Conservation (phyloP, 2,888 invertebrate species). For the Chironomus riparius region DNA sequence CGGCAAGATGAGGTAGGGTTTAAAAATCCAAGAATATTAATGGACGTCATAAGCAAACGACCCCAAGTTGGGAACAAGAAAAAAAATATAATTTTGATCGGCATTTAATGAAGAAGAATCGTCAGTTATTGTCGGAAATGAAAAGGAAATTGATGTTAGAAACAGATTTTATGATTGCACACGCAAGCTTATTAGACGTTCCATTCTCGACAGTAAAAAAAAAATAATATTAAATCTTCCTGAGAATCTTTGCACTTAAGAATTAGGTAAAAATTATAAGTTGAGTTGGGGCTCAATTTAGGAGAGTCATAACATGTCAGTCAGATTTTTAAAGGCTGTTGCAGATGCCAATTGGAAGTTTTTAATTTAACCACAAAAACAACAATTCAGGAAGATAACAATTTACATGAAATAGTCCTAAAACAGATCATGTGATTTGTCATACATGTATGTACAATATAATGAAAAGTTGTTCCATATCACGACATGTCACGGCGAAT, state of each 20-base stretch:
- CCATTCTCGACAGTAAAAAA: not conserved
- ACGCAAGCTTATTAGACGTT: not conserved
- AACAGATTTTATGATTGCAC: not conserved
- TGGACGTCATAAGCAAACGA: too few relatives aligned
- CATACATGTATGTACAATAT: too few relatives aligned
- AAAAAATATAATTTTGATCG: not conserved
- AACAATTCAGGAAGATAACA: too few relatives aligned
- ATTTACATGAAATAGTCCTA: too few relatives aligned
- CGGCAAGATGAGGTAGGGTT: too few relatives aligned
- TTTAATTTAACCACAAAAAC: too few relatives aligned
- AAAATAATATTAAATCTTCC: too few relatives aligned
- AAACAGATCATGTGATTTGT: too few relatives aligned
- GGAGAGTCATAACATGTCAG: constrained; percentile 21
- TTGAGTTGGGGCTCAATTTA: not conserved
- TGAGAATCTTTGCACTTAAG: not conserved
- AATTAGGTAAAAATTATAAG: not conserved
- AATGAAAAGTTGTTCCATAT: too few relatives aligned
- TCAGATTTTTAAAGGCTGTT: not conserved
- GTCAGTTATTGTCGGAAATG: not conserved
- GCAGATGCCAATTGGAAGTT: constrained; percentile 2
- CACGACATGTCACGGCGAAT: not conserved
- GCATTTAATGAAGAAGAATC: not conserved
- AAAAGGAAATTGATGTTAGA: not conserved
- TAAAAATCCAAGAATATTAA: too few relatives aligned
- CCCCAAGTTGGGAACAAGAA: too few relatives aligned